Evolutionary conservation across 2,113 vertebrate genomes (phyloP).

Genomic region (Hylia prasina): DNA sequence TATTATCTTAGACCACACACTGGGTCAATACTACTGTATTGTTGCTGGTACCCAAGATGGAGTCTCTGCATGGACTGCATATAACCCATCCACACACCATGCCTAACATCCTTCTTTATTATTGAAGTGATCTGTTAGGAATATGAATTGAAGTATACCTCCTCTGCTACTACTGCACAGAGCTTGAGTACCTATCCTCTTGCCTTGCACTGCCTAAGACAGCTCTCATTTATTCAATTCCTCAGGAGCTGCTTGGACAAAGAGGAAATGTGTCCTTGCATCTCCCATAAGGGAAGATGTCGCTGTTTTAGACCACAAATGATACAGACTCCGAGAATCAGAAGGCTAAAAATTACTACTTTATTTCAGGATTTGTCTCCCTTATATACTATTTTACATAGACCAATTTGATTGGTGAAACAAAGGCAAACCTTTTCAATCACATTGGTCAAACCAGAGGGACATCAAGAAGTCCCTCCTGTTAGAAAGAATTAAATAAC

Average conservation of each 20-base stretch:
- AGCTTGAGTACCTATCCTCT: not conserved
- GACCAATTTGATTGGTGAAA: no score
- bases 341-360: no score
- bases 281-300: not conserved
- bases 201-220: not conserved
- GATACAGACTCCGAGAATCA: no score
- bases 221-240: not conserved
- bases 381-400: no score
- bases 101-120: not conserved
- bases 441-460: no score
- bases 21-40: not conserved
- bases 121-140: not conserved
- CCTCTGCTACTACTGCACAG: not conserved
- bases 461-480: no score
- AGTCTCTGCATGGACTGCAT: not conserved
- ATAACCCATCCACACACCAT: not conserved
- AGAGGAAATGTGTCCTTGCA: not conserved
- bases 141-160: not conserved
- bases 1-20: not conserved
- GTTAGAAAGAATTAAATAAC: no score
- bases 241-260: not conserved
- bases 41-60: rapidly evolving
- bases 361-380: no score
- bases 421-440: no score
- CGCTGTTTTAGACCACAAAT: no score